phyloP scores from a whole-genome alignment of 2,888 invertebrate genomes.

The Polyploca ridens region DNA sequence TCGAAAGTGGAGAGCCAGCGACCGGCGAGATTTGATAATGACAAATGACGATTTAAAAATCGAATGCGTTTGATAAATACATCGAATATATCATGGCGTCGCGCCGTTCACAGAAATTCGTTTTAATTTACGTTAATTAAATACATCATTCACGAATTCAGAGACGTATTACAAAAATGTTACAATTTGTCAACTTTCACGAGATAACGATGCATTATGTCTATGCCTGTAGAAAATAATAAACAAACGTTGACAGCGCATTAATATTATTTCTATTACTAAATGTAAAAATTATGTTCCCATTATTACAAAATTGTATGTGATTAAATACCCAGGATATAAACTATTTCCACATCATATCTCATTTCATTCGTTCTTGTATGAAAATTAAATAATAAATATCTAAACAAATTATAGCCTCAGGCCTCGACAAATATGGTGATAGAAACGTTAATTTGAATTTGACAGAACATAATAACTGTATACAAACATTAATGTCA shows the following conservation, averaged over 20 bases:
- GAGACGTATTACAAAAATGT: constrained; percentile 18
- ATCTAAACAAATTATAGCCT: neutral
- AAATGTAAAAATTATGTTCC: neutral
- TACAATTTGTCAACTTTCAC: constrained; percentile 32
- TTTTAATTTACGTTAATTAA: constrained; percentile 23
- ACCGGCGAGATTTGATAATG: constrained; percentile 46
- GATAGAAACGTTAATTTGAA: neutral
- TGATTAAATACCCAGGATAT: neutral
- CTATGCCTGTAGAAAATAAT: constrained; percentile 6
- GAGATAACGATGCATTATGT: constrained; percentile 9
- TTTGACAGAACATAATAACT: constrained; percentile 26
- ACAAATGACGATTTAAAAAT: constrained; percentile 53
- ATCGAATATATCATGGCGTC: constrained; percentile 25
- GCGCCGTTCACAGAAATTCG: constrained; percentile 20
- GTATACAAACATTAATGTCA: constrained; percentile 33
- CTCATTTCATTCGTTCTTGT: neutral
- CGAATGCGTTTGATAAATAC: constrained; percentile 27
- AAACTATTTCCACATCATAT: constrained; percentile 3
- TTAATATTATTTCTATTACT: constrained; percentile 1
- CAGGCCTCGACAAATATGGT: neutral
- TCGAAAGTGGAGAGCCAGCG: constrained; percentile 61
- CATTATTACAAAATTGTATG: neutral
- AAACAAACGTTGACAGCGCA: constrained; percentile 12
- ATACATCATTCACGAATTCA: constrained; percentile 1
- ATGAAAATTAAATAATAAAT: neutral